Percentiles rank a stretch among this genome's conserved stretches.
phyloP scores from a whole-genome alignment of 2,113 vertebrate species.

The Rhombomys opimus region DNA sequence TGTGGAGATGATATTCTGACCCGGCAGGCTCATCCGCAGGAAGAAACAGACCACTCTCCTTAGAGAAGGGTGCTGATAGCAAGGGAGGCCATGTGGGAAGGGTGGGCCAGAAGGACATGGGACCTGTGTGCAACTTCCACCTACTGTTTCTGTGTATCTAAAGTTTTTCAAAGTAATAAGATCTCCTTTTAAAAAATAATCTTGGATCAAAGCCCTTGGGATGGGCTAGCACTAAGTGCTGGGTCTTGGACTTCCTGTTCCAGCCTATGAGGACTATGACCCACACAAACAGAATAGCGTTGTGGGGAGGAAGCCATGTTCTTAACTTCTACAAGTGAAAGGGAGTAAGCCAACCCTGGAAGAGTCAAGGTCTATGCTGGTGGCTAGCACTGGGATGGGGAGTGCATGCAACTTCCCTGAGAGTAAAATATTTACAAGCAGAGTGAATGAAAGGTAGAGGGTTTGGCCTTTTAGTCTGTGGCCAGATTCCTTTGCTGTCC shows the following conservation, averaged over 20 bases:
- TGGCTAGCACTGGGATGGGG: background rate
- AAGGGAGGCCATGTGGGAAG: background rate
- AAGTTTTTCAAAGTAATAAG: background rate
- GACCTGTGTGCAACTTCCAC: background rate
- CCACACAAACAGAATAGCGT: too few relatives aligned
- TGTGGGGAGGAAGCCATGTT: background rate
- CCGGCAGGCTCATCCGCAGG: background rate
- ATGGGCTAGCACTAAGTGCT: background rate
- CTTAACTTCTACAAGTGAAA: background rate
- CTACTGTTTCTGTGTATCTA: background rate
- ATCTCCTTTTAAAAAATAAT: background rate
- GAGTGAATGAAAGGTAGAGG: background rate
- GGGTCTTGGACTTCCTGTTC: background rate
- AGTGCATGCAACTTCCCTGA: background rate
- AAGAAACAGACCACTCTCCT: too few relatives aligned
- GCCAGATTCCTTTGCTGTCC: background rate
- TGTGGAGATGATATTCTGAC: background rate
- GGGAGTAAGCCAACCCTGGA: background rate
- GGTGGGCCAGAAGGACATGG: rapidly evolving
- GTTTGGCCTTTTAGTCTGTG: background rate
- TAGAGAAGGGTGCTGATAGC: too few relatives aligned
- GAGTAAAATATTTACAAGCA: background rate
- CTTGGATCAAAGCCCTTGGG: background rate
- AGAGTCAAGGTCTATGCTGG: background rate
- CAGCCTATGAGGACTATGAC: background rate